Evolutionary conservation across 2,888 invertebrate species (phyloP).

Genomic region (Fragum whitleyi): DNA sequence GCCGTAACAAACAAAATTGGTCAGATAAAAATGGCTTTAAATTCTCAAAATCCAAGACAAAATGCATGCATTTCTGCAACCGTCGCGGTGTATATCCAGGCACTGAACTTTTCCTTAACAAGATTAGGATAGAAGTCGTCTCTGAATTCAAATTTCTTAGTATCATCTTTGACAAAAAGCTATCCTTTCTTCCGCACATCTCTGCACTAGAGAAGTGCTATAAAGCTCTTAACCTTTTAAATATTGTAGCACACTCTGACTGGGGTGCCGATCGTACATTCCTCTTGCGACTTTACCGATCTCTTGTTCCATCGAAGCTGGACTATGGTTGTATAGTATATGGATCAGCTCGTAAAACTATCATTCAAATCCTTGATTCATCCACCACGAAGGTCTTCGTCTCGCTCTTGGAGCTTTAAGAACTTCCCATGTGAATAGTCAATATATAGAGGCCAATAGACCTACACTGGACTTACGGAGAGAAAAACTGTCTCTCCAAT

Average conservation of each 20-base stretch:
- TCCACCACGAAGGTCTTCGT: conserved; percentile 59
- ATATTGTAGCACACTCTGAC: conserved; percentile 37
- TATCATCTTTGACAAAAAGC: conserved; percentile 53
- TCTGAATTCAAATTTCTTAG: conserved; percentile 48
- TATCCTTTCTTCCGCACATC: conserved; percentile 49
- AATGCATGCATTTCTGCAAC: conserved; percentile 48
- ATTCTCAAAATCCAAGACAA: conserved; percentile 50
- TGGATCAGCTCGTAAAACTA: conserved; percentile 53
- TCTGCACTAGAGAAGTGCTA: conserved; percentile 33
- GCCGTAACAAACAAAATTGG: neutral
- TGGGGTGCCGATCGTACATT: conserved; percentile 43
- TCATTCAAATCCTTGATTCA: conserved; percentile 46
- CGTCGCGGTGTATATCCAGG: conserved; percentile 27
- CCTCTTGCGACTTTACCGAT: conserved; percentile 32
- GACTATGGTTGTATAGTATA: conserved; percentile 56
- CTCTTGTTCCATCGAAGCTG: conserved; percentile 45
- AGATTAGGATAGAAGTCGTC: conserved; percentile 33
- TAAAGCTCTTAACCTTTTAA: conserved; percentile 52
- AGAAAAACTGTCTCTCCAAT: no score
- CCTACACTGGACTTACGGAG: no score
- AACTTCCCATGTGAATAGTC: no score
- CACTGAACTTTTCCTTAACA: conserved; percentile 31
- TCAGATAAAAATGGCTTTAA: conserved; percentile 45
- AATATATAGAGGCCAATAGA: no score
- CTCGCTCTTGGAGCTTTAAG: no score